These are phyloP conservation scores for Hyperoplus immaculatus DNA, from an alignment of 2,797 vertebrate genomes.

Conservation along the genomic window DNA sequence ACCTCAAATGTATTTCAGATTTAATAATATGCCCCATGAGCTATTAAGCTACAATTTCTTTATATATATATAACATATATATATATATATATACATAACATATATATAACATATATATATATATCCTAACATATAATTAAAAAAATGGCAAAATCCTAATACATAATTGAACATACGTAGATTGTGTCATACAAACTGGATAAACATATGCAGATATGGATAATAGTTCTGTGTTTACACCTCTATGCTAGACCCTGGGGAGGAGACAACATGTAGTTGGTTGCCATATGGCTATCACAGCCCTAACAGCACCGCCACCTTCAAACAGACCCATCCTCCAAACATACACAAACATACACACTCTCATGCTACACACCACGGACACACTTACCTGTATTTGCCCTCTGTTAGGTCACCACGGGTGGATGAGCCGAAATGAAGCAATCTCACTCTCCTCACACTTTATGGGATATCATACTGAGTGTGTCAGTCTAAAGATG, in stretches of 20 bases:
- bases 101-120: too few species aligned
- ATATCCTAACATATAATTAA: too few species aligned
- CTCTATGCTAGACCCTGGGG: not conserved
- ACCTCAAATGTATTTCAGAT: not conserved
- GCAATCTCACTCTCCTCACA: slow-evolving; percentile 69
- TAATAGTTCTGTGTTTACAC: not conserved
- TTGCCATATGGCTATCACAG: not conserved
- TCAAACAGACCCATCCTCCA: too few species aligned
- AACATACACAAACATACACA: slow-evolving; percentile 11
- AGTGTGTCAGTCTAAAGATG: slow-evolving; percentile 72
- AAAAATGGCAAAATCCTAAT: too few species aligned
- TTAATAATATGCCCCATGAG: not conserved
- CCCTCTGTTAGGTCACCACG: slow-evolving; percentile 48
- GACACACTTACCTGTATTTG: slow-evolving; percentile 21
- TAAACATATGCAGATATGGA: not conserved
- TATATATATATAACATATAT: too few species aligned
- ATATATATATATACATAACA: too few species aligned
- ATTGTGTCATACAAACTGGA: not conserved
- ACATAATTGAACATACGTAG: too few species aligned
- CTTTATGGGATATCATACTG: slow-evolving; percentile 70
- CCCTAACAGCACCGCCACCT: too few species aligned
- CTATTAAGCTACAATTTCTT: not conserved
- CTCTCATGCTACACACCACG: not conserved
- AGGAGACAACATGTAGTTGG: not conserved
- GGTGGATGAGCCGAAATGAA: slow-evolving; percentile 62